Conservation (phyloP, 2,888 invertebrate genomes). For the Drosophila fungiperda region DNA sequence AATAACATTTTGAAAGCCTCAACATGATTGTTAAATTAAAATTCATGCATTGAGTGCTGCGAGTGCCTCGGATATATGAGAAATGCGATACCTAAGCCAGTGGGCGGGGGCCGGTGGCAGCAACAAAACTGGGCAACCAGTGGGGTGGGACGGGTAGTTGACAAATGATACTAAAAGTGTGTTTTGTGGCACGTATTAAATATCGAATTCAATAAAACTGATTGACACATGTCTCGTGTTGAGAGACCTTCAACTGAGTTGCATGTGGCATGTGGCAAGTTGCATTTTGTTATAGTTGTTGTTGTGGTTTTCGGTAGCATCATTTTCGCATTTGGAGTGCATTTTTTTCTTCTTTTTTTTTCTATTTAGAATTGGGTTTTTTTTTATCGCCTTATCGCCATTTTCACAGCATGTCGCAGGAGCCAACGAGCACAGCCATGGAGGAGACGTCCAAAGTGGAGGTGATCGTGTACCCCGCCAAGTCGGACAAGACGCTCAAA, state of each 20-base stretch:
- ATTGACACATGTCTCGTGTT: slow-evolving; percentile 64
- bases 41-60: slow-evolving; percentile 60
- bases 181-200: slow-evolving; percentile 62
- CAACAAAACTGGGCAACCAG: background rate
- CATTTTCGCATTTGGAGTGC: slow-evolving; percentile 23
- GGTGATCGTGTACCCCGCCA: slow-evolving; percentile 83
- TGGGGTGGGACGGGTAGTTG: slow-evolving; percentile 6
- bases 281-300: background rate
- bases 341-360: too few species aligned
- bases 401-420: slow-evolving; percentile 70
- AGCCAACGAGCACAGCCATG: slow-evolving; percentile 39
- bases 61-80: slow-evolving; percentile 44
- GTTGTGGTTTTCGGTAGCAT: slow-evolving; percentile 59
- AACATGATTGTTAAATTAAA: slow-evolving; percentile 68
- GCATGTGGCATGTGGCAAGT: slow-evolving; percentile 14
- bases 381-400: slow-evolving; percentile 5
- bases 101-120: background rate
- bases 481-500: slow-evolving; percentile 84
- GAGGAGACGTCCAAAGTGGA: slow-evolving; percentile 80
- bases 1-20: slow-evolving; percentile 81
- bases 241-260: slow-evolving; percentile 11
- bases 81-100: slow-evolving; percentile 42
- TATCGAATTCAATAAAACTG: slow-evolving; percentile 78
- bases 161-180: slow-evolving; percentile 39
- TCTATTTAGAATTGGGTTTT: background rate